phyloP scores from a whole-genome alignment of 2,888 invertebrate species.

The Chloroclysta siterata region DNA sequence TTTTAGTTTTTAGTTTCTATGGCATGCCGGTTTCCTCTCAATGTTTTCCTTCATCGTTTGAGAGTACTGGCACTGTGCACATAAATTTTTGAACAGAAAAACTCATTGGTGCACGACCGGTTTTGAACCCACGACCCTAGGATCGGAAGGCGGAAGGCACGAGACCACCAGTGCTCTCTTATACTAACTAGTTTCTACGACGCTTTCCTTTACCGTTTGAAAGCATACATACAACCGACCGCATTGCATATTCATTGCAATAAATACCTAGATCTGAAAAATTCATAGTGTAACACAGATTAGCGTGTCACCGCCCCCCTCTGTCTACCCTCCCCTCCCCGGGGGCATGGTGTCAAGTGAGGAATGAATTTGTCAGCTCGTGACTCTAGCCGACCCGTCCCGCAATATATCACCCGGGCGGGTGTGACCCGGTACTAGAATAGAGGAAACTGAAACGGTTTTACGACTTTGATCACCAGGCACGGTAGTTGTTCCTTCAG shows the following conservation, averaged over 20 bases:
- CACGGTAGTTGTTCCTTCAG: too few species aligned
- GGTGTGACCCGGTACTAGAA: constrained; percentile 38
- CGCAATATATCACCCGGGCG: constrained; percentile 59
- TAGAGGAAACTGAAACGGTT: constrained; percentile 25
- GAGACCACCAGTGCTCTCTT: too few species aligned
- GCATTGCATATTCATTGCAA: not conserved
- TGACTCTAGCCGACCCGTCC: constrained; percentile 65
- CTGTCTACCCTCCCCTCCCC: constrained; percentile 14
- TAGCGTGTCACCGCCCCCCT: constrained; percentile 57
- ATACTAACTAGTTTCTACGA: too few species aligned
- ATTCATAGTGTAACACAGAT: constrained; percentile 64
- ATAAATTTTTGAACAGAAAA: too few species aligned
- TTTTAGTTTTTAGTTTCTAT: too few species aligned
- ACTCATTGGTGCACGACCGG: too few species aligned
- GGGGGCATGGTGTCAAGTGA: constrained; percentile 33
- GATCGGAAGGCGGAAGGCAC: too few species aligned
- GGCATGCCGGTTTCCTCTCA: too few species aligned
- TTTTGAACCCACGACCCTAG: too few species aligned
- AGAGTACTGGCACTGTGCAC: too few species aligned
- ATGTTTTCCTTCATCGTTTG: too few species aligned
- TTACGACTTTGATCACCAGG: too few species aligned
- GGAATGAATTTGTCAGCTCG: constrained; percentile 44
- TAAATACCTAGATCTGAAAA: constrained; percentile 53
- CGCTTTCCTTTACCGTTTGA: not conserved
- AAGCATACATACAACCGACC: not conserved